Conservation (phyloP, 2,113 vertebrate species). For the Felis catus region DNA sequence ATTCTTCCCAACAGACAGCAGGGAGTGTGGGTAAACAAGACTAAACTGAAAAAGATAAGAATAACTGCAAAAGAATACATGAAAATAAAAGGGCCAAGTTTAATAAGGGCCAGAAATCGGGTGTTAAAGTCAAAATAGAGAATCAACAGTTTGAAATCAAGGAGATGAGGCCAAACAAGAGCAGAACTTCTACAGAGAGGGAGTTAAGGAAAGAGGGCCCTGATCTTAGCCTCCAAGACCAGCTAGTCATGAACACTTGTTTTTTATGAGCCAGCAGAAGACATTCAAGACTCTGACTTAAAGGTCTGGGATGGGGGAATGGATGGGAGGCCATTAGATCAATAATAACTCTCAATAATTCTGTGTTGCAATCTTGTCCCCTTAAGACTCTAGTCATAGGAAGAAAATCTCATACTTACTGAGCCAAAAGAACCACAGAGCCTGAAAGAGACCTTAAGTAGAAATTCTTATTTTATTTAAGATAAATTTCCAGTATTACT, state of each 20-base stretch:
- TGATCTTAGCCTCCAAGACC: neutral
- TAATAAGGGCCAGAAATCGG: neutral
- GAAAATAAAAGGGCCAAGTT: neutral
- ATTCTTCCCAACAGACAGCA: neutral
- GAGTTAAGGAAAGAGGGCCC: neutral
- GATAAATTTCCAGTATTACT: neutral
- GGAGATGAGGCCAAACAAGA: neutral
- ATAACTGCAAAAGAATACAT: neutral
- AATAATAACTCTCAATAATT: neutral
- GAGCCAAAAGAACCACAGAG: neutral
- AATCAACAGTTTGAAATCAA: slow-evolving; percentile 8
- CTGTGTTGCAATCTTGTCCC: neutral
- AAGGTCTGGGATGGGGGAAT: neutral
- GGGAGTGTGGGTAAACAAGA: neutral
- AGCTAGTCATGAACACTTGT: neutral
- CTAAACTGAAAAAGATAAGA: neutral
- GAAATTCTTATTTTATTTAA: slow-evolving; percentile 3
- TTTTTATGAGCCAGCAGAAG: neutral
- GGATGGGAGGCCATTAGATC: neutral
- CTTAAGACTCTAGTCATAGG: neutral
- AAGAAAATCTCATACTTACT: neutral
- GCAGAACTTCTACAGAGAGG: neutral
- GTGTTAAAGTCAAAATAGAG: neutral
- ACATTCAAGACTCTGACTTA: neutral
- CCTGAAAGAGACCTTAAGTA: neutral